These are phyloP conservation scores for Gadopsis bispinosus DNA, from an alignment of 2,797 vertebrate genomes.

Conservation along the genomic window DNA sequence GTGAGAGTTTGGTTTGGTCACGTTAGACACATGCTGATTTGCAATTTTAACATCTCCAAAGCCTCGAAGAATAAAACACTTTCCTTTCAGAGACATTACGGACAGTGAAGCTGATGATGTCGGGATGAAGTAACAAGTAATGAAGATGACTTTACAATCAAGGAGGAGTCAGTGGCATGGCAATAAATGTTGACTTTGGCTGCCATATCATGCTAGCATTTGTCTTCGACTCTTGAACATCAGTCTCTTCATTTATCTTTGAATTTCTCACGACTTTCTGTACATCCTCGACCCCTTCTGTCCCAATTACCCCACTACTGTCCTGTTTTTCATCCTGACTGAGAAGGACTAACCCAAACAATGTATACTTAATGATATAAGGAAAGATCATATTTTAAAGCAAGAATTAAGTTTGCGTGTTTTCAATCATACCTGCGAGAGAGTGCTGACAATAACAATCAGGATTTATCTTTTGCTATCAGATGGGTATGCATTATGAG, in stretches of 20 bases:
- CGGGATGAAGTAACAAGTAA: background rate
- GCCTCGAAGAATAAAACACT: constrained; percentile 10
- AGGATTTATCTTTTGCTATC: background rate
- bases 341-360: background rate
- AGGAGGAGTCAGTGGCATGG: background rate
- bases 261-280: background rate
- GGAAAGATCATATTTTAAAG: too few relatives aligned
- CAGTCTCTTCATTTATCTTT: background rate
- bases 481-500: too few relatives aligned
- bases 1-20: constrained; percentile 1
- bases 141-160: constrained; percentile 27
- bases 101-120: constrained; percentile 12
- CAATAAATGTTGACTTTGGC: background rate
- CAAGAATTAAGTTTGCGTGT: background rate
- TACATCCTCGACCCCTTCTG: background rate
- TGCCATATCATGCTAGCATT: background rate
- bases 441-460: background rate
- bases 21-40: background rate
- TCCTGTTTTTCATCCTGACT: background rate
- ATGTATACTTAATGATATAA: background rate
- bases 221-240: background rate
- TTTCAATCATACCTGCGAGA: background rate
- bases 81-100: constrained; percentile 1
- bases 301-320: background rate
- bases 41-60: constrained; percentile 2